Base-by-base conservation (phyloP, 2,113 vertebrate species). In the Gobio gobio region DNA sequence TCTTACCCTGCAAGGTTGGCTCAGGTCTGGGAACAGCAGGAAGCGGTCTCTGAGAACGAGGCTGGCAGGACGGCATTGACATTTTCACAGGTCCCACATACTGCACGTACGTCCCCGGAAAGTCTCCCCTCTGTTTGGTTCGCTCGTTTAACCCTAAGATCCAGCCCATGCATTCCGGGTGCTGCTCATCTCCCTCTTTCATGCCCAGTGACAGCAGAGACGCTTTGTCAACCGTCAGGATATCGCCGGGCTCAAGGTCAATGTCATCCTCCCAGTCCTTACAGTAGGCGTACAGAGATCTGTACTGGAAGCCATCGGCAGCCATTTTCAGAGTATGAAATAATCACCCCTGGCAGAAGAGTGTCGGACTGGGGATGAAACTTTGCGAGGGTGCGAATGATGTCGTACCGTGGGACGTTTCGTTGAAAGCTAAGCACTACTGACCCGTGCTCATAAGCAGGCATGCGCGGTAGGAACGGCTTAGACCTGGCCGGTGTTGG, bases 241-340 rank as follows among this genome's bases (percentile, higher is more conserved):
- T 89, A 89, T 99, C 97, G 1, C 96, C 96, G 0, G 97, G 95
- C 86, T 95, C 89, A 88, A 99, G 94, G 61, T 98, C 97, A 82
- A 99, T 93, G 94, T 98, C 97, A 88, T 98, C 96, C 0, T 97
- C 96, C 1, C 96, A 95, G 89, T 98, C 97, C 90, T 96, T 98
- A 82, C 90, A 90, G 90, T 97, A 98, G 0, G 91, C 88, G 89
- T 97, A 97, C 82, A 98, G 94, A 0, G 96, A 97, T 0, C 96
- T 93, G 91, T 97, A 99, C 89, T 97, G 97, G 92, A 97, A 98
- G 59, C 96, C 96, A 24, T 98, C 97, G 0, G 93, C 89, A 49
- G 93, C 92, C 95, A 95, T 95, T 93, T 93, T 92, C 86, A 85
- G 51, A 47, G 64, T 78, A 12, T 10, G 47, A 29, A 24, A 29